Evolutionary conservation across 2,113 vertebrate species (phyloP).

Genomic region (Sinocyclocheilus anophthalmus): DNA sequence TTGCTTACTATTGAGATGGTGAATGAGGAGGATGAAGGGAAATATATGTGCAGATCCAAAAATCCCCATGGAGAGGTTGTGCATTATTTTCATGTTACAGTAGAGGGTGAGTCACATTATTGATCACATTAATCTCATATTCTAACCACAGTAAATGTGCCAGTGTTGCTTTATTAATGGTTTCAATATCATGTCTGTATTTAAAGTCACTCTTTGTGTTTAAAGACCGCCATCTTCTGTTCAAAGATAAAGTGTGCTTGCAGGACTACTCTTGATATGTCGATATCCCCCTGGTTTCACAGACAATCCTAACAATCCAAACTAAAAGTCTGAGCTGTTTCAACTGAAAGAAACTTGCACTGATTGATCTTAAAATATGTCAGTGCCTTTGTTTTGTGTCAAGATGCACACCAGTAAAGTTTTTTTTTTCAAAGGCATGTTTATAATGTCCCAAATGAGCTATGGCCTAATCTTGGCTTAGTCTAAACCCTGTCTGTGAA

Average conservation of each 20-base stretch:
- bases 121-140: background rate
- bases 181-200: background rate
- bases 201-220: background rate
- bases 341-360: no score
- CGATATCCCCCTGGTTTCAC: no score
- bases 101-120: constrained; percentile 82
- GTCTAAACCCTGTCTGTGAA: no score
- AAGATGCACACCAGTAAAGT: no score
- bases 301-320: no score
- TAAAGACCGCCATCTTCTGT: constrained; percentile 19
- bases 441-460: no score
- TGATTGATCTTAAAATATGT: no score
- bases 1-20: constrained; percentile 79
- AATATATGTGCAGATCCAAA: constrained; percentile 85
- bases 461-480: no score
- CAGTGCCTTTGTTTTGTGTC: no score
- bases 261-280: no score
- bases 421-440: no score
- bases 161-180: background rate
- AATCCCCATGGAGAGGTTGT: constrained; percentile 77
- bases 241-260: background rate
- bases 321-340: no score
- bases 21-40: constrained; percentile 79
- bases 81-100: constrained; percentile 82
- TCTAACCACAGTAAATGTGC: background rate